Percentiles rank a stretch among this genome's conserved stretches.
These are phyloP conservation scores for Ctenodactylus gundi DNA, from an alignment of 2,113 vertebrate genomes.

Conservation along the genomic window DNA sequence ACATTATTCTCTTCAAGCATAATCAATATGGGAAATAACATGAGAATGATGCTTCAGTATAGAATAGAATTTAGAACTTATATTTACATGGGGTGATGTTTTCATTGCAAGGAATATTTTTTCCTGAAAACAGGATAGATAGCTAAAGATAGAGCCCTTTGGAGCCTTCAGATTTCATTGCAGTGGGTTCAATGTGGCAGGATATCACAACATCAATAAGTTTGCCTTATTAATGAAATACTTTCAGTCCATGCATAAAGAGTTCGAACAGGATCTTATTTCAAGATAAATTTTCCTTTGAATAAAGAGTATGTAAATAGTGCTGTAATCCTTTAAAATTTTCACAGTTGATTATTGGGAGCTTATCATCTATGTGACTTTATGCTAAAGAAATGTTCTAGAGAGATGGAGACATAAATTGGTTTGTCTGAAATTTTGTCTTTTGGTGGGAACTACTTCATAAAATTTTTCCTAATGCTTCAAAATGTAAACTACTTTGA, in stretches of 20 bases:
- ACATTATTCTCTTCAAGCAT: not conserved
- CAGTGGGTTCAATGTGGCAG: too few relatives aligned
- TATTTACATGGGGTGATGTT: not conserved
- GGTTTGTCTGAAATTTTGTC: not conserved
- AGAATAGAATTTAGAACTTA: not conserved
- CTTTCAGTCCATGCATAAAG: not conserved
- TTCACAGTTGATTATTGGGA: not conserved
- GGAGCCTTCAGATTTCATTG: not conserved
- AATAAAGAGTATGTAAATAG: not conserved
- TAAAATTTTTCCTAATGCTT: not conserved
- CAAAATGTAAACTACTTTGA: not conserved
- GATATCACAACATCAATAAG: accelerated
- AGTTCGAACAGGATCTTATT: not conserved
- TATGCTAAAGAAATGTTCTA: not conserved
- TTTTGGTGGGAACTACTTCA: not conserved
- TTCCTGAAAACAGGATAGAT: not conserved
- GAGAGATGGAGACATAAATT: not conserved
- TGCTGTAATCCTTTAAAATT: not conserved
- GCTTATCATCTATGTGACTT: not conserved
- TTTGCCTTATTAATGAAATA: not conserved
- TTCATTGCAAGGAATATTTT: not conserved
- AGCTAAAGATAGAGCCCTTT: not conserved
- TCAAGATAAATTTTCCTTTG: not conserved
- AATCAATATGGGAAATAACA: not conserved
- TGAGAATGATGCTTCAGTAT: not conserved